Evolutionary conservation across 2,888 invertebrate genomes (phyloP), one percentile per base, ranked within the genome.

Genomic region (Parascotia fuliginaria): DNA sequence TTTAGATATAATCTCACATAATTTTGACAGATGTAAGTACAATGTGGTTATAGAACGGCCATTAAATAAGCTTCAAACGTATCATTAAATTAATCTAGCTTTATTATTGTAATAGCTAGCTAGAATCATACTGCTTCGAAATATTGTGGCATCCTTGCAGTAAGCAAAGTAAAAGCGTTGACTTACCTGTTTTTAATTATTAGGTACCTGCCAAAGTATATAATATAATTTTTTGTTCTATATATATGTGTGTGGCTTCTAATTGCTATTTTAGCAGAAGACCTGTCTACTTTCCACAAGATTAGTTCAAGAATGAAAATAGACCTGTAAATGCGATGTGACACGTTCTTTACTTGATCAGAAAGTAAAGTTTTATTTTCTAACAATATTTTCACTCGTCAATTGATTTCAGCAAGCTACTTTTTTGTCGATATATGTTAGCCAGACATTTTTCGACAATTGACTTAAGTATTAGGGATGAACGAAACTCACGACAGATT

Each of bases 1-100:
- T n/a, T n/a, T 27, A 31, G 33, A 19, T 43, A 59, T 49, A 38
- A 45, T 52, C 52, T 31, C 46, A 24, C 36, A 46, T 33, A 43
- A 48, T 47, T 27, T 40, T 51, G 28, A 37, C 33, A 48, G 32
- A 13, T n/a, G 28, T n/a, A n/a, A n/a, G n/a, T 43, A 42, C 24
- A 14, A n/a, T n/a, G 16, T 29, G 24, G 31, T 34, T 41, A 34
- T 16, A 42, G 24, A 19, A 40, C 31, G 22, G 36, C 27, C 32
- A 31, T 46, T 31, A 46, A 31, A 43, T 33, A 46, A 41, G 38
- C 43, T 48, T 52, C 41, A 13, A 41, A 45, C 33, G 9, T 53
- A 58, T 19, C 1, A 5, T n/a, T 37, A 44, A 24, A 33, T 49
- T 28, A 51, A 3, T 47, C 11, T 57, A 53, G 28, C n/a, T 43